Evolutionary conservation across 37 sponge, comb jelly and placozoan genomes (phyloP).

Genomic region (Lycopodina hypogea): DNA sequence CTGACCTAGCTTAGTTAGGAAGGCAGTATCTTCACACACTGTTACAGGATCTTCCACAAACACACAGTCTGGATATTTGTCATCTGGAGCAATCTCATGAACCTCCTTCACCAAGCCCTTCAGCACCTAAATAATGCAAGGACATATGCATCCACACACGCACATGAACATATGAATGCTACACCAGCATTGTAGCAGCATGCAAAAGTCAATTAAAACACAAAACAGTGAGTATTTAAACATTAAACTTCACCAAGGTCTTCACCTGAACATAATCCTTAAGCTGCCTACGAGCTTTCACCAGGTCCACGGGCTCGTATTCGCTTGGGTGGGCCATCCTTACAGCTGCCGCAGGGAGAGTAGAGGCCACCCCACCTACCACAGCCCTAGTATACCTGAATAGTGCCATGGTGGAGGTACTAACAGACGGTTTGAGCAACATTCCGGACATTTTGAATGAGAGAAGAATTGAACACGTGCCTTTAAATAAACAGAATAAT

Average conservation of each 20-base stretch:
- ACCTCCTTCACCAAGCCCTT: conserved; percentile 28
- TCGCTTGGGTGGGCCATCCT: conserved; percentile 25
- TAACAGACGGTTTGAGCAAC: no score
- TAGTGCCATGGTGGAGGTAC: no score
- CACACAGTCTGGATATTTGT: conserved; percentile 75
- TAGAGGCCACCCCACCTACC: conserved; percentile 49
- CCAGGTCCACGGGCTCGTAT: conserved; percentile 59
- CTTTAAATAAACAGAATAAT: no score
- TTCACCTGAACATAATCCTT: conserved; percentile 37
- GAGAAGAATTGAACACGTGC: no score
- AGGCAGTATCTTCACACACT: conserved; percentile 63
- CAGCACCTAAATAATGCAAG: conserved; percentile 8
- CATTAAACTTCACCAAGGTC: neutral
- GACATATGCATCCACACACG: no score
- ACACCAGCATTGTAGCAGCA: neutral
- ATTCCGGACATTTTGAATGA: no score
- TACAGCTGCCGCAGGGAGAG: conserved; percentile 53
- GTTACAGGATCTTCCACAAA: conserved; percentile 86
- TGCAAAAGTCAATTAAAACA: neutral
- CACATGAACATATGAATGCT: no score
- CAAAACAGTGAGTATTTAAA: neutral
- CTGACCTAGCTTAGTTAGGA: conserved; percentile 46
- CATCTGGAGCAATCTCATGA: conserved; percentile 58
- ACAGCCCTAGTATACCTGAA: conserved; percentile 58
- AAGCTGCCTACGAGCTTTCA: conserved; percentile 66